These are phyloP conservation scores for Lottia scabra DNA, from an alignment of 2,888 invertebrate species.

Conservation along the genomic window DNA sequence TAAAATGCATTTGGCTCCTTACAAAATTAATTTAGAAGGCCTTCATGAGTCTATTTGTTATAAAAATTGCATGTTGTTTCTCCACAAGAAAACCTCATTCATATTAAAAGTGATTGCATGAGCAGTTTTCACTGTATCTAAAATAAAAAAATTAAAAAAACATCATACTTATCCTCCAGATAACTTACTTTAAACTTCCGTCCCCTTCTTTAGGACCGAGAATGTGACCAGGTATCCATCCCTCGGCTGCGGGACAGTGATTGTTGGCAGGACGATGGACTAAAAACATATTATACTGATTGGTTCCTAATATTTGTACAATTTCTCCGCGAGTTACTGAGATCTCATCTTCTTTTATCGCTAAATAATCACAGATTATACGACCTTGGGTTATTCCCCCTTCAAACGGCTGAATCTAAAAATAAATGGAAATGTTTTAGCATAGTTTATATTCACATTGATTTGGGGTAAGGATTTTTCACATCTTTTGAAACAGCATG, in stretches of 20 bases:
- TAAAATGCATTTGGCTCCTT: too few species aligned
- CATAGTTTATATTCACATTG: too few species aligned
- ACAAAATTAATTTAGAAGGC: too few species aligned
- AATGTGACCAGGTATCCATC: constrained; percentile 67
- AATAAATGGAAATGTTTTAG: background rate
- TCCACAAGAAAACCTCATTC: too few species aligned
- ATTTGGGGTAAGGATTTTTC: too few species aligned
- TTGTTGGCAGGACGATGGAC: constrained; percentile 64
- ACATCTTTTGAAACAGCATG: too few species aligned
- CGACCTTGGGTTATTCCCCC: constrained; percentile 44
- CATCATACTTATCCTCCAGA: background rate
- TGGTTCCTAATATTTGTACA: constrained; percentile 68
- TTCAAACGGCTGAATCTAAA: constrained; percentile 16
- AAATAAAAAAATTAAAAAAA: too few species aligned
- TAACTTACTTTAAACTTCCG: constrained; percentile 55
- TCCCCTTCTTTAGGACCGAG: constrained; percentile 56
- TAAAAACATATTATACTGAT: constrained; percentile 64
- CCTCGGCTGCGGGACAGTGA: constrained; percentile 66
- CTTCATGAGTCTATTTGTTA: too few species aligned
- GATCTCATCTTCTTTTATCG: constrained; percentile 70
- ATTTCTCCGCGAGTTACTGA: constrained; percentile 67
- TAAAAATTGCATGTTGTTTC: too few species aligned
- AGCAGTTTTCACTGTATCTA: too few species aligned
- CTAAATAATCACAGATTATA: constrained; percentile 67
- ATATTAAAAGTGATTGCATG: too few species aligned